phyloP scores from a whole-genome alignment of 2,113 vertebrate genomes.

The Archilochus colubris region DNA sequence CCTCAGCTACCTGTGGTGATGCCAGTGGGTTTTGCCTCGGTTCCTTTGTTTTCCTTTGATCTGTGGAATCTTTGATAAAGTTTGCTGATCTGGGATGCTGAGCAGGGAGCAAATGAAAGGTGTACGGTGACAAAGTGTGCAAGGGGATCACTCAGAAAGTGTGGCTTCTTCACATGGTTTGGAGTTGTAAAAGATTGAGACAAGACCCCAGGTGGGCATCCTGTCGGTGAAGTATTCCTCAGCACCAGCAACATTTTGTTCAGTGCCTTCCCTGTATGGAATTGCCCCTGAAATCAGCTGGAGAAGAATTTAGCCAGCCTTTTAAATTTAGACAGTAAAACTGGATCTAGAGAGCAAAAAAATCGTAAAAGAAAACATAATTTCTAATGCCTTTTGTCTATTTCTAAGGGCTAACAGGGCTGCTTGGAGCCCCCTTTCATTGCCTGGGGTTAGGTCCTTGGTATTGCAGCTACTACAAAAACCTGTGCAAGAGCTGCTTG shows the following conservation, averaged over 20 bases:
- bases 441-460: not conserved
- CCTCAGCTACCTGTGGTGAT: not conserved
- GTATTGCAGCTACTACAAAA: not conserved
- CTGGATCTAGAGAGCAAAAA: not conserved
- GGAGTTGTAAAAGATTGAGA: not conserved
- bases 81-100: not conserved
- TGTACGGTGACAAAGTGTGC: not conserved
- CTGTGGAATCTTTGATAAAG: not conserved
- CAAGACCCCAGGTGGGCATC: not conserved
- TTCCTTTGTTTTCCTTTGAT: not conserved
- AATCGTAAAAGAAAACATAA: not conserved
- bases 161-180: not conserved
- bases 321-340: not conserved
- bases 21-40: not conserved
- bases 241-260: not conserved
- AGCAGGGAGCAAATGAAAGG: not conserved
- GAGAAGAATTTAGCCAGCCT: not conserved
- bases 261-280: not conserved
- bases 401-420: not conserved
- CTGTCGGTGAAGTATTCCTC: not conserved
- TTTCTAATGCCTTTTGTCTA: not conserved
- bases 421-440: rapidly evolving
- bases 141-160: not conserved
- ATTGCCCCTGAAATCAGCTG: not conserved
- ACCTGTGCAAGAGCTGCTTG: constrained; percentile 12